phyloP scores from a whole-genome alignment of 2,797 vertebrate species.

The Scolopax bukidnonensis region DNA sequence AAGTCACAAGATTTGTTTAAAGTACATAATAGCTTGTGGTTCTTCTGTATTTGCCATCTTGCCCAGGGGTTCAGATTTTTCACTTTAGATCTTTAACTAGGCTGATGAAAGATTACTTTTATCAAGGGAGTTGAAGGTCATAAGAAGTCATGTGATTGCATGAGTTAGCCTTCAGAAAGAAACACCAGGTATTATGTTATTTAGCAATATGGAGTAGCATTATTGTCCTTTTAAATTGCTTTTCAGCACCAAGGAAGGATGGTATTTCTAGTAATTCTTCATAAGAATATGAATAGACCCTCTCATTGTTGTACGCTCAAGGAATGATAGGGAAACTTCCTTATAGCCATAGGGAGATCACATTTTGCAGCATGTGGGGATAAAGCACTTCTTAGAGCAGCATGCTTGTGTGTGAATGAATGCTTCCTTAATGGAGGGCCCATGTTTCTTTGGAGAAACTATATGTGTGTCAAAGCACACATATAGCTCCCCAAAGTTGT shows the following conservation, averaged over 20 bases:
- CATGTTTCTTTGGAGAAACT: background rate
- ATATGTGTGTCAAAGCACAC: background rate
- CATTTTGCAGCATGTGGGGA: background rate
- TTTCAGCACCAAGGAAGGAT: background rate
- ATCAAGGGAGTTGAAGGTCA: background rate
- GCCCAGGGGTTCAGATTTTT: background rate
- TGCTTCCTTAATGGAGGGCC: background rate
- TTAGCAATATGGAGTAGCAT: background rate
- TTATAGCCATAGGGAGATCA: background rate
- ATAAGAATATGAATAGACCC: background rate
- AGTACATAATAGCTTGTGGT: background rate
- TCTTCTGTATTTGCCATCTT: background rate
- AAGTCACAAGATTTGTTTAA: conserved; percentile 36
- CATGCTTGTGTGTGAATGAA: background rate
- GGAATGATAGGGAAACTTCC: background rate
- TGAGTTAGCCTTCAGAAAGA: background rate
- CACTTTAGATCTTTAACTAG: conserved; percentile 10
- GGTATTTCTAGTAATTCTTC: background rate
- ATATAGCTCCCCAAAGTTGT: too few relatives aligned
- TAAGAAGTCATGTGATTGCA: background rate
- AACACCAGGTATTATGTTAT: background rate
- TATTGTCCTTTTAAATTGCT: background rate
- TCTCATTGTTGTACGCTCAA: background rate
- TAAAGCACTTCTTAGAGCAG: background rate
- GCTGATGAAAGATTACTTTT: background rate